A percentile compares a stretch with the other conserved stretches of the same genome.
Evolutionary conservation across 2,797 vertebrate species (phyloP).

Genomic region (Pagetopsis macropterus): DNA sequence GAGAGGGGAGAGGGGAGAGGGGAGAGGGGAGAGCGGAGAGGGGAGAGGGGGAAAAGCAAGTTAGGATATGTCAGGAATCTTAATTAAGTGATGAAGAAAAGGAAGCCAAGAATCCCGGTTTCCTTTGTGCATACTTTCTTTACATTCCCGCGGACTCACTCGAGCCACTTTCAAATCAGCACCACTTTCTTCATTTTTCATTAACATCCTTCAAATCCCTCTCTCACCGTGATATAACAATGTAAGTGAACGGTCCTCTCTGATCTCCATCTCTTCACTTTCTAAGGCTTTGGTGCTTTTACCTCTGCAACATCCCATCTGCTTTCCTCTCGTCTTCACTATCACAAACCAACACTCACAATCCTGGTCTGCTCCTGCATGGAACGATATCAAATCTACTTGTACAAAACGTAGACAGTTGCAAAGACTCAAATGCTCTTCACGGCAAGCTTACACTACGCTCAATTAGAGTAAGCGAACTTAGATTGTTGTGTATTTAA

Average conservation of each 20-base stretch:
- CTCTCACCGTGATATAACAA: constrained; percentile 14
- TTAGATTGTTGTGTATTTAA: constrained; percentile 30
- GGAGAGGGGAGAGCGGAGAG: not conserved
- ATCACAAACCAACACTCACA: too few species aligned
- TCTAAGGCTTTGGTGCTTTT: constrained; percentile 6
- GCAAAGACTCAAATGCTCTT: not conserved
- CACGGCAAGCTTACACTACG: not conserved
- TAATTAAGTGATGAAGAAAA: constrained; percentile 66
- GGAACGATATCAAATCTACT: not conserved
- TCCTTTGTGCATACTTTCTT: constrained; percentile 60
- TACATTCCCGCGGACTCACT: constrained; percentile 61
- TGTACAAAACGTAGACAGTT: not conserved
- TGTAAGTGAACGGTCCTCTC: not conserved
- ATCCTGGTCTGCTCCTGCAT: too few species aligned
- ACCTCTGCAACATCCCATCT: not conserved
- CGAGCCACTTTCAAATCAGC: constrained; percentile 54
- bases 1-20: not conserved
- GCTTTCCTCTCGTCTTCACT: too few species aligned
- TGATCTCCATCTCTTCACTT: constrained; percentile 1
- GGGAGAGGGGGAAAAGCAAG: constrained; percentile 46
- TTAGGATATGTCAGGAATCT: constrained; percentile 70
- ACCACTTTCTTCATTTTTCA: constrained; percentile 47
- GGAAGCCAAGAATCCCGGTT: constrained; percentile 47
- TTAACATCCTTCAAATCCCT: constrained; percentile 32
- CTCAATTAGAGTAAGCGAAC: not conserved